A percentile compares a stretch with the other conserved stretches of the same genome.
Evolutionary conservation across 2,113 vertebrate species (phyloP).

Genomic region (Colistium nudipinnis): DNA sequence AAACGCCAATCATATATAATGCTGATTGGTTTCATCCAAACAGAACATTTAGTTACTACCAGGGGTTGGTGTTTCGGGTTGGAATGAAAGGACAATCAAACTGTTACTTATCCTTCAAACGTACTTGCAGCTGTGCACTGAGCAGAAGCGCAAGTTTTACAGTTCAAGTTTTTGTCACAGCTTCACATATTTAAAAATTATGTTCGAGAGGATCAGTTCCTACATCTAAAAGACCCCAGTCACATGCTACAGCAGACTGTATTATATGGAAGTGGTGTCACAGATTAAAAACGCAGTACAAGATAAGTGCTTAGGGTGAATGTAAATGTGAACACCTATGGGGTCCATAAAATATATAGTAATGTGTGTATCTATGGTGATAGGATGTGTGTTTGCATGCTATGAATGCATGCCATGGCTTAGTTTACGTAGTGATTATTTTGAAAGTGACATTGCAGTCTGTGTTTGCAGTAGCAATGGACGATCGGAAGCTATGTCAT

Average conservation of each 20-base stretch:
- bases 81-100: conserved; percentile 41
- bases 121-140: conserved; percentile 7
- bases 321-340: conserved; percentile 37
- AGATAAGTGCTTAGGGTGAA: conserved; percentile 9
- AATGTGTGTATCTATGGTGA: conserved; percentile 33
- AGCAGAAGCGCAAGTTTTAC: conserved; percentile 28
- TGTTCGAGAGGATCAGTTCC: conserved; percentile 10
- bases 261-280: background rate
- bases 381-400: conserved; percentile 49
- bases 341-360: conserved; percentile 40
- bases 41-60: conserved; percentile 15
- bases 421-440: conserved; percentile 31
- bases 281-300: background rate
- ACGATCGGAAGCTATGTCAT: conserved; percentile 8
- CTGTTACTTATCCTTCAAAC: conserved; percentile 27
- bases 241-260: background rate
- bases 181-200: conserved; percentile 32
- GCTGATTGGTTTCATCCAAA: background rate
- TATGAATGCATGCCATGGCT: conserved; percentile 43
- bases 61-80: conserved; percentile 6
- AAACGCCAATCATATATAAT: background rate
- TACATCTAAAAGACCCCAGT: background rate
- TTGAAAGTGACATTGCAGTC: conserved; percentile 17
- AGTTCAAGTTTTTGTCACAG: conserved; percentile 12
- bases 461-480: background rate